phyloP scores from a whole-genome alignment of 2,888 invertebrate species.

The Antheraea yamamai region DNA sequence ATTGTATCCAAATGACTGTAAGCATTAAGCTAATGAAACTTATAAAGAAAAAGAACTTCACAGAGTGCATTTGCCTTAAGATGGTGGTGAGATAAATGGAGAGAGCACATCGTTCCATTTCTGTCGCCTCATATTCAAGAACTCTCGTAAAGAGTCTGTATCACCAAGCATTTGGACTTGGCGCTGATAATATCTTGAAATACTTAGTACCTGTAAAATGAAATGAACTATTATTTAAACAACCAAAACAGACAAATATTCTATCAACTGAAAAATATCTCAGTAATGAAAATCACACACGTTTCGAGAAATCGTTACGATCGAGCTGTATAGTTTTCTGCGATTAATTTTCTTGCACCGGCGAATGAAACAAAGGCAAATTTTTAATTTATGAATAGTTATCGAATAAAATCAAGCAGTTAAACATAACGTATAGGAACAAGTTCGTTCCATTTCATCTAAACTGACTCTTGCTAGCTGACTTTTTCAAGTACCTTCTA shows the following conservation, averaged over 20 bases:
- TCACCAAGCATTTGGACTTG: conserved; percentile 31
- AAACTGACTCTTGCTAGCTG: no score
- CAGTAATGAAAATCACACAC: no score
- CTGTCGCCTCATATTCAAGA: conserved; percentile 48
- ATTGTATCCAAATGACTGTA: conserved; percentile 53
- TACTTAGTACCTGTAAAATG: conserved; percentile 30
- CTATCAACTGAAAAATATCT: no score
- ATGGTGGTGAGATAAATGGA: conserved; percentile 30
- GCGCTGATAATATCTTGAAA: background rate
- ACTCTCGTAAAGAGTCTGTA: conserved; percentile 11
- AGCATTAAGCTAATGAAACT: conserved; percentile 47
- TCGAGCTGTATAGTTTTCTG: no score
- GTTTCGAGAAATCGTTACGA: no score
- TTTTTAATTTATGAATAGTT: no score
- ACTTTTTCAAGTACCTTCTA: no score
- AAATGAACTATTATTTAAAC: background rate
- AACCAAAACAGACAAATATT: background rate
- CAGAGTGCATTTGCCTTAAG: conserved; percentile 46
- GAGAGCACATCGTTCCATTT: conserved; percentile 40
- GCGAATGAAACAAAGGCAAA: no score
- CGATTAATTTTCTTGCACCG: no score
- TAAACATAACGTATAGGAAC: no score
- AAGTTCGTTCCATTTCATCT: no score
- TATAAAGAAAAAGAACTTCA: conserved; percentile 50
- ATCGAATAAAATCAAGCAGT: no score